Percentiles rank a stretch among this genome's conserved stretches.
Evolutionary conservation across 2,888 invertebrate genomes (phyloP).

Genomic region (Masnerella sp.): DNA sequence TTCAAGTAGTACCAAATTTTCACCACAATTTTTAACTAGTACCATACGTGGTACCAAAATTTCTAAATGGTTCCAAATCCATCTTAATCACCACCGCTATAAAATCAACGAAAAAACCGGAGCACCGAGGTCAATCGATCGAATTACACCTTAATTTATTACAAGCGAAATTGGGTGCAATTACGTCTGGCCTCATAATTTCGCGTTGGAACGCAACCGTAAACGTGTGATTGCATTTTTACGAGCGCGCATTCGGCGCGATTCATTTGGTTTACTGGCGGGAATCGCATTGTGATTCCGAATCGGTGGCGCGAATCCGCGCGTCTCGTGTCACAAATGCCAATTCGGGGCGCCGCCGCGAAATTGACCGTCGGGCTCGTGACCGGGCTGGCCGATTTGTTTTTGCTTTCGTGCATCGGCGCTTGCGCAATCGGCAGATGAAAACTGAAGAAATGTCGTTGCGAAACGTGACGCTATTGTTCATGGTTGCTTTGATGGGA

Average conservation of each 20-base stretch:
- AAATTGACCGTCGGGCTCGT: conserved; percentile 25
- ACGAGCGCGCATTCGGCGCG: too few species aligned
- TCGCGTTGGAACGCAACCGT: conserved; percentile 15
- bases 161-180: conserved; percentile 18
- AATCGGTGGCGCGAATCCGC: too few species aligned
- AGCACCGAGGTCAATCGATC: conserved; percentile 10
- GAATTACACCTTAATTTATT: conserved; percentile 15
- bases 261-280: too few species aligned
- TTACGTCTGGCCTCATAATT: conserved; percentile 19
- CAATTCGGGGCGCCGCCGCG: conserved; percentile 3
- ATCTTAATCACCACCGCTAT: background rate
- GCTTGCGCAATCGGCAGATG: conserved; percentile 27
- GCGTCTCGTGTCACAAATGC: conserved; percentile 22
- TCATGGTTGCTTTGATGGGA: too few species aligned
- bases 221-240: conserved; percentile 10
- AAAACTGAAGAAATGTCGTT: conserved; percentile 22
- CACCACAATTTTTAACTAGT: too few species aligned
- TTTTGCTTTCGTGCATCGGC: conserved; percentile 20
- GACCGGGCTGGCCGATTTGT: conserved; percentile 32
- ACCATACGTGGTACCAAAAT: too few species aligned
- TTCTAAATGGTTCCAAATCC: too few species aligned
- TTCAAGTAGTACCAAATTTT: too few species aligned
- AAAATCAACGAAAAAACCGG: conserved; percentile 6
- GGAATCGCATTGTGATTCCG: too few species aligned
- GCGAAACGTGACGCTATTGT: conserved; percentile 15